phyloP scores from a whole-genome alignment of 2,888 invertebrate species.

The Hyposoter didymator region DNA sequence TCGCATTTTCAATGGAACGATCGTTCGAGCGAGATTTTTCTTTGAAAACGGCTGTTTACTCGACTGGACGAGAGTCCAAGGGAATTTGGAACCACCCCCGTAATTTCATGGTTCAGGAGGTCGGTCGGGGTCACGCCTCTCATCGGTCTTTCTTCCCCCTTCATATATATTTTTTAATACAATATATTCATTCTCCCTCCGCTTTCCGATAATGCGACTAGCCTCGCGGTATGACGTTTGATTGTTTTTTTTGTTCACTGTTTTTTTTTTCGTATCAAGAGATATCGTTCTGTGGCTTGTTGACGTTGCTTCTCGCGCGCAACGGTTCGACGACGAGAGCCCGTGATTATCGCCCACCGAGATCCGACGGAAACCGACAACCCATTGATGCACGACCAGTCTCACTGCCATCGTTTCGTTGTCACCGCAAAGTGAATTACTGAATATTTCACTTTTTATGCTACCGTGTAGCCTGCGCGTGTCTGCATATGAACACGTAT shows the following conservation, averaged over 20 bases:
- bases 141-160: constrained; percentile 65
- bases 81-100: constrained; percentile 60
- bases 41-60: constrained; percentile 13
- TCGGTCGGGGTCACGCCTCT: constrained; percentile 68
- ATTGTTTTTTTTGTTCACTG: constrained; percentile 29
- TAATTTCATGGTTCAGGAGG: constrained; percentile 67
- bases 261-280: constrained; percentile 33
- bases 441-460: constrained; percentile 73
- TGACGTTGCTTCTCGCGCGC: constrained; percentile 24
- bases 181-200: constrained; percentile 13
- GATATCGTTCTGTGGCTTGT: constrained; percentile 51
- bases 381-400: constrained; percentile 78
- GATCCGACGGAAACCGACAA: constrained; percentile 79
- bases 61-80: constrained; percentile 38
- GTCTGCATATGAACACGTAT: constrained; percentile 30
- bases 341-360: constrained; percentile 76
- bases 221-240: constrained; percentile 48
- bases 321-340: constrained; percentile 66
- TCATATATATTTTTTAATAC: constrained; percentile 41
- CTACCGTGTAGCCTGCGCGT: constrained; percentile 15
- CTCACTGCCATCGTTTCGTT: constrained; percentile 62
- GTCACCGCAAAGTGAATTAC: constrained; percentile 70
- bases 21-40: neutral
- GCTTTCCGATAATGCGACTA: neutral
- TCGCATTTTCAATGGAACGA: neutral